Evolutionary conservation across 1,140 invertebrate species (phyloP).

Genomic region (Microplitis demolitor): DNA sequence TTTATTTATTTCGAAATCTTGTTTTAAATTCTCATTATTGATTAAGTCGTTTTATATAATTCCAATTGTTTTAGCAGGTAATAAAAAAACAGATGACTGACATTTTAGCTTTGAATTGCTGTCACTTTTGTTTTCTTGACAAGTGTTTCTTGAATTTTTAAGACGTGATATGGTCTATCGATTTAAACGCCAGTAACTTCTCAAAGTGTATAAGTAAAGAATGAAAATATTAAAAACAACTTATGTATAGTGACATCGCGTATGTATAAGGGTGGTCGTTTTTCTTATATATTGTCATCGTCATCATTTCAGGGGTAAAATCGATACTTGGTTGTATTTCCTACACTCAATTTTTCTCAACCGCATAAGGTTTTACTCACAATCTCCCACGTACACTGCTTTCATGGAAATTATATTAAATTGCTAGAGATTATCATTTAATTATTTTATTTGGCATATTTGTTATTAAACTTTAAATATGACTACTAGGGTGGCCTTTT

Average conservation of each 20-base stretch:
- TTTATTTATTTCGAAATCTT: too few species aligned
- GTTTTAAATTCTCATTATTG: too few species aligned
- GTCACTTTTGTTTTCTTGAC: conserved; percentile 8
- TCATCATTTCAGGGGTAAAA: conserved; percentile 8
- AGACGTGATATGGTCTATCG: conserved; percentile 30
- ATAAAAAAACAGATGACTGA: conserved; percentile 1
- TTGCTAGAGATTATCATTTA: neutral
- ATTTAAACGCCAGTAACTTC: conserved; percentile 29
- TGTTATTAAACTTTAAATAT: too few species aligned
- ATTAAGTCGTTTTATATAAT: too few species aligned
- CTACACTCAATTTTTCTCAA: conserved; percentile 4
- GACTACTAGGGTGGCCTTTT: too few species aligned
- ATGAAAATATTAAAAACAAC: conserved; percentile 7
- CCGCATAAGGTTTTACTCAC: conserved; percentile 1
- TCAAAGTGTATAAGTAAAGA: conserved; percentile 30
- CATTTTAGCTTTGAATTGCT: neutral
- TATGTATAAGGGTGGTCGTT: neutral
- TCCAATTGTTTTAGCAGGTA: too few species aligned
- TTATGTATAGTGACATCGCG: neutral
- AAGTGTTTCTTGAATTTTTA: conserved; percentile 26
- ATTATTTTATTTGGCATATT: too few species aligned
- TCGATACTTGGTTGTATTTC: conserved; percentile 5
- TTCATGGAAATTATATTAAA: conserved; percentile 15
- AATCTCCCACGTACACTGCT: neutral
- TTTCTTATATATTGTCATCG: neutral